Evolutionary conservation across 1,140 invertebrate genomes (phyloP).

Genomic region (Penaeus vannamei): DNA sequence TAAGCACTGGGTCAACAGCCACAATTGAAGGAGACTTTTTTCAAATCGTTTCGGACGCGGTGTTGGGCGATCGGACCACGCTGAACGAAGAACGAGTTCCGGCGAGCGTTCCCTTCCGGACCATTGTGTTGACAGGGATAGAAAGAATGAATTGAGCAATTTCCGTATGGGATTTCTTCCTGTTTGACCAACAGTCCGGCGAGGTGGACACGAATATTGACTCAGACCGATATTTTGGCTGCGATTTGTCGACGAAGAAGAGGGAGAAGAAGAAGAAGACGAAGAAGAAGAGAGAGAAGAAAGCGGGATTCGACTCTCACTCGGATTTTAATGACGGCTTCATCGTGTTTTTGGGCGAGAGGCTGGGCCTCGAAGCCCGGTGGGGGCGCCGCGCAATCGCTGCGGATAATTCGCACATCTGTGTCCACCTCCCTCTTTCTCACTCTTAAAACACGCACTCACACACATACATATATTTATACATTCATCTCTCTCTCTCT

Average conservation of each 20-base stretch:
- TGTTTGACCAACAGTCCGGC: conserved; percentile 23
- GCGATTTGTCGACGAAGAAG: background rate
- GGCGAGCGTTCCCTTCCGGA: conserved; percentile 23
- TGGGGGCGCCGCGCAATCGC: too few relatives aligned
- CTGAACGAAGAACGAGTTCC: conserved; percentile 5
- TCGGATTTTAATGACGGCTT: background rate
- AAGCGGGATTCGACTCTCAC: background rate
- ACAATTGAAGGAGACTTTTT: background rate
- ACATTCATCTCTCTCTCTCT: background rate
- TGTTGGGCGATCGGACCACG: background rate
- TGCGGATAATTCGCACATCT: too few relatives aligned
- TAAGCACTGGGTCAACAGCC: conserved; percentile 26
- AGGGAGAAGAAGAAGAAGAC: background rate
- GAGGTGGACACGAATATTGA: background rate
- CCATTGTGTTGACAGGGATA: conserved; percentile 49
- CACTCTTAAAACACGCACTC: too few relatives aligned
- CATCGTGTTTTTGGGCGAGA: background rate
- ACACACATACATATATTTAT: background rate
- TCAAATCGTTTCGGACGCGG: background rate
- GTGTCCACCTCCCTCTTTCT: too few relatives aligned
- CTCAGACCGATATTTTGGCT: too few relatives aligned
- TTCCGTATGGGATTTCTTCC: conserved; percentile 52
- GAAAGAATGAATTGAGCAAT: conserved; percentile 54
- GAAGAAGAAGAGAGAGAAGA: background rate
- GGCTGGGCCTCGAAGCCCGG: too few relatives aligned